Conservation (phyloP, 2,797 vertebrate genomes). For the Mormyrus proboscirostris region DNA sequence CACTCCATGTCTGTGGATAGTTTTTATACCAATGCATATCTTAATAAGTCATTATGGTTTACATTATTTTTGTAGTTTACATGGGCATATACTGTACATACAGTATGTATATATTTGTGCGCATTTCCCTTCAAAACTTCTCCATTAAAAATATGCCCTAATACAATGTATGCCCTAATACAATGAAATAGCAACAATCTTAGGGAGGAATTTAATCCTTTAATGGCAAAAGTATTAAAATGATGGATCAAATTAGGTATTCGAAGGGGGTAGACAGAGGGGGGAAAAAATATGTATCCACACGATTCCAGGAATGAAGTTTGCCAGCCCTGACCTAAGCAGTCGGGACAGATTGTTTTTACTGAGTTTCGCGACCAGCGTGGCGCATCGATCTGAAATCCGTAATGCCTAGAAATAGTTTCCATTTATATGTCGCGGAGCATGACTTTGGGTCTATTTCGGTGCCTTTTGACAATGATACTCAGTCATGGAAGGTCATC, state of each 20-base stretch:
- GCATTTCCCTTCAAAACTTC: neutral
- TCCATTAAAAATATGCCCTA: constrained; percentile 1
- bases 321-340: neutral
- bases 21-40: neutral
- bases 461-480: constrained; percentile 17
- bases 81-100: neutral
- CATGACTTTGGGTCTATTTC: constrained; percentile 16
- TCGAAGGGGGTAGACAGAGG: neutral
- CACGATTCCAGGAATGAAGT: neutral
- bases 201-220: neutral
- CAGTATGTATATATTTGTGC: neutral
- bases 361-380: neutral
- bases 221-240: neutral
- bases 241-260: neutral
- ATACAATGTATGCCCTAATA: too few relatives aligned
- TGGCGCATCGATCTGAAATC: neutral
- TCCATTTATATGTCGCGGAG: neutral
- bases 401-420: neutral
- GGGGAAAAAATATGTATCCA: neutral
- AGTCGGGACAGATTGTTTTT: neutral
- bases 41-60: neutral
- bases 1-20: neutral
- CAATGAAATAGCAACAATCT: neutral
- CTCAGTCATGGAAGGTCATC: constrained; percentile 19
- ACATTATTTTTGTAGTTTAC: neutral